These are phyloP conservation scores for Holothuria glaberrima DNA, from an alignment of 35 echinoderm and acorn worm species.

Conservation along the genomic window DNA sequence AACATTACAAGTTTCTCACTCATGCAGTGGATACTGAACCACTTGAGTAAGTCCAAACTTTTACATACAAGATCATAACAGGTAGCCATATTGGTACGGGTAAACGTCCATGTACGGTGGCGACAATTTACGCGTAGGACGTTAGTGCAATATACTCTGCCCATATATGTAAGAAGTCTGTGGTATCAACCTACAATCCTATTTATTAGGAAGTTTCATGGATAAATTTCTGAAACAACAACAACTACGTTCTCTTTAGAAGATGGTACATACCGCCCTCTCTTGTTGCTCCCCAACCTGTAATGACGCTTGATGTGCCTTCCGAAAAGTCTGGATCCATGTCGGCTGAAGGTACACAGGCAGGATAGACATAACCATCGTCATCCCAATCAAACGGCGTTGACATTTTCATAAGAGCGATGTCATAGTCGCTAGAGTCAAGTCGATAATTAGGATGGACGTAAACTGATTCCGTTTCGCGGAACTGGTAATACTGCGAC, in stretches of 20 bases:
- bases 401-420: conserved; percentile 45
- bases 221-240: not conserved
- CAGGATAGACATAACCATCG: conserved; percentile 36
- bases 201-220: too few species aligned
- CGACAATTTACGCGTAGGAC: too few species aligned
- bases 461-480: conserved; percentile 30
- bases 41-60: too few species aligned
- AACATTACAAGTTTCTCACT: too few species aligned
- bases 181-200: too few species aligned
- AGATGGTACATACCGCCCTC: conserved; percentile 44
- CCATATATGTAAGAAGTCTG: too few species aligned
- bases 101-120: too few species aligned
- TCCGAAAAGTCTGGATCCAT: conserved; percentile 39
- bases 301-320: conserved; percentile 10
- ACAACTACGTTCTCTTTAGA: not conserved
- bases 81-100: too few species aligned
- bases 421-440: conserved; percentile 38
- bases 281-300: conserved; percentile 56
- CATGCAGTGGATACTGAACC: too few species aligned
- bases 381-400: conserved; percentile 18
- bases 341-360: conserved; percentile 55
- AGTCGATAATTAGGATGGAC: conserved; percentile 54
- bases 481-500: conserved; percentile 49
- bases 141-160: too few species aligned
- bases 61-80: too few species aligned